Base-by-base conservation (phyloP, 2,888 invertebrate genomes). In the Chaetogeoica ovagalla region DNA sequence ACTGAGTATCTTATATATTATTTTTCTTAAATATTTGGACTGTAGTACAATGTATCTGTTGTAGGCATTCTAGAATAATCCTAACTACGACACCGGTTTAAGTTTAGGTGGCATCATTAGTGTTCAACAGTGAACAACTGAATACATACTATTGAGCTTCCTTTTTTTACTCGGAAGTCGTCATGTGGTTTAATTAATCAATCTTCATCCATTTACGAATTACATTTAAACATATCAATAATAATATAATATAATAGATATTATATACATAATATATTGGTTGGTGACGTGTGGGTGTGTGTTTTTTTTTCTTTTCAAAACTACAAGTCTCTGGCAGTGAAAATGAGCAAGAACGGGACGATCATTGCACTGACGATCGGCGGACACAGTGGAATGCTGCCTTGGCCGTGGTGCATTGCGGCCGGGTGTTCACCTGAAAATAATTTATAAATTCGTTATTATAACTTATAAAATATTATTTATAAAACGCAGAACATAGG, bases 331-430 rank as follows among this genome's bases (percentile, higher is more conserved):
- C 79, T 79, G 71, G 79, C 79, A 79, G 79, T 81, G 52, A 82
- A 82, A n/a, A 83, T 82, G 63, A 83, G 82, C 62, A 82, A 81
- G 71, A 82, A 75, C 30, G 83, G 83, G 63, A 83, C 82, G 23
- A 84, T 82, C 66, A 84, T 82, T 21, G 84, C 84, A 69, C 83
- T 84, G 60, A 84, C 76, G 63, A 84, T 83, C 23, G 83, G 83
- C 3, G 84, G 84, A 55, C 83, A 83, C 37, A 83, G 82, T 0
- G 83, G 82, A 21, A 81, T 83, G 43, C 82, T 83, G 39, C 83
- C 83, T 30, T 82, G 83, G 17, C 84, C 84, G 70, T 83, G 84
- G 73, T 84, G 84, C 84, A 84, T 84, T 13, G 84, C 84, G n/a
- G 84, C 84, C 37, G 84, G 84, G 75, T 84, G 84, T 81, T 84